A percentile compares a stretch with the other conserved stretches of the same genome.
Evolutionary conservation across 2,113 vertebrate species (phyloP).

Genomic region (Catharus fuscescens): DNA sequence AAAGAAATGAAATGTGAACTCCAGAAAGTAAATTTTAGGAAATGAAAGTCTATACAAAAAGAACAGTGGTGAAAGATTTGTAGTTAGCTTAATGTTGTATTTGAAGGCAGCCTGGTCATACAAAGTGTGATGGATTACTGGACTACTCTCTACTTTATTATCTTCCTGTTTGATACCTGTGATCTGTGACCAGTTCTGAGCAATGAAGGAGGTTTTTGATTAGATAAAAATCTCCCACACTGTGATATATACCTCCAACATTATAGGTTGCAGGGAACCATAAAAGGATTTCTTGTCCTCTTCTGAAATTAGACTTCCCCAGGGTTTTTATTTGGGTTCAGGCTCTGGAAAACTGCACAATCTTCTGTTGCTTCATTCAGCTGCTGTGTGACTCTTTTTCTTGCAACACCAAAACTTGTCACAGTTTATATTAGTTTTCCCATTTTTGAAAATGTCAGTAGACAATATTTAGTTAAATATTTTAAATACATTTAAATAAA

Average conservation of each 20-base stretch:
- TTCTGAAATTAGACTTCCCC: not conserved
- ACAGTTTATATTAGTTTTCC: not conserved
- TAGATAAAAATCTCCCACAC: not conserved
- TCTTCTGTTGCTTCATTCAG: not conserved
- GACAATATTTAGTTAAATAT: constrained; percentile 41
- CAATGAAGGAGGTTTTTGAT: constrained; percentile 4
- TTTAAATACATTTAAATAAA: constrained; percentile 62
- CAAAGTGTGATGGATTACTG: not conserved
- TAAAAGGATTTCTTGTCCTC: not conserved
- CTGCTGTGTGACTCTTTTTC: not conserved
- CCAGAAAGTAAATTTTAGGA: constrained; percentile 5
- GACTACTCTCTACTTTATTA: not conserved
- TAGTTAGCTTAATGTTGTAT: not conserved
- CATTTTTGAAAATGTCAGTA: not conserved
- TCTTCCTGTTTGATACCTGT: constrained; percentile 17
- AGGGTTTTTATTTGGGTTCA: not conserved
- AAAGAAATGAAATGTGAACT: not conserved
- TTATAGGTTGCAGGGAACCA: not conserved
- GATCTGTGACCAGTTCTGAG: constrained; percentile 4
- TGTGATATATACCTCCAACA: not conserved
- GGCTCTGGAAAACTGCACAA: not conserved
- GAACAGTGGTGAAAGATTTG: not conserved
- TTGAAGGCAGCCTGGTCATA: not conserved
- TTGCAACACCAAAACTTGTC: not conserved
- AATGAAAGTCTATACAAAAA: not conserved